These are phyloP conservation scores for Cosmorhoe ocellata DNA, from an alignment of 2,888 invertebrate genomes.

Conservation along the genomic window DNA sequence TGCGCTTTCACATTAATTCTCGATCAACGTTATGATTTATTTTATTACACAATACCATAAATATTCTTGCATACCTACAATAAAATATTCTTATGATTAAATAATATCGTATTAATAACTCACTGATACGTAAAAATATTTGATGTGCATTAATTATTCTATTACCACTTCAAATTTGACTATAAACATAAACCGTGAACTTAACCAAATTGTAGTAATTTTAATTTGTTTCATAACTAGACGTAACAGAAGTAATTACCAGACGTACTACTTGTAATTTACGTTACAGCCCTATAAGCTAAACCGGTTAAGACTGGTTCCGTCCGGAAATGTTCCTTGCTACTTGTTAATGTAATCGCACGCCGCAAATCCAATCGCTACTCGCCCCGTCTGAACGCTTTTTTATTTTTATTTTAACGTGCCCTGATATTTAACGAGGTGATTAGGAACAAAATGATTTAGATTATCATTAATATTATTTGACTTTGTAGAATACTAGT, in stretches of 20 bases:
- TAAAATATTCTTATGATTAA: too few species aligned
- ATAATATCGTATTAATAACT: too few species aligned
- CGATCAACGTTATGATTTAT: constrained; percentile 19
- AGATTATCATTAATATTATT: constrained; percentile 33
- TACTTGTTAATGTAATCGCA: constrained; percentile 71
- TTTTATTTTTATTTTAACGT: constrained; percentile 32
- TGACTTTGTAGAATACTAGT: constrained; percentile 24
- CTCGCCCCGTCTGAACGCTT: constrained; percentile 27
- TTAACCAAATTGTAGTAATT: not conserved
- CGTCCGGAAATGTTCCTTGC: constrained; percentile 65
- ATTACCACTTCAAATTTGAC: too few species aligned
- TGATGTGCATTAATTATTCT: too few species aligned
- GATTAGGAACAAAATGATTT: constrained; percentile 30
- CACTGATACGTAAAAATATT: too few species aligned
- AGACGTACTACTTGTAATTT: not conserved
- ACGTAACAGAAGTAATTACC: constrained; percentile 1
- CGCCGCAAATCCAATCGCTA: constrained; percentile 64
- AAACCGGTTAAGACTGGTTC: constrained; percentile 66
- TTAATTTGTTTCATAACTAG: not conserved
- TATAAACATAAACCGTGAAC: not conserved
- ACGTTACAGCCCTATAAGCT: constrained; percentile 35
- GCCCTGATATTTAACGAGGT: constrained; percentile 27
- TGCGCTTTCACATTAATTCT: constrained; percentile 10
- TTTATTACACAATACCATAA: not conserved
- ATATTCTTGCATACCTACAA: not conserved